Conservation (phyloP, 2,888 invertebrate genomes). For the Apamea epomidion region DNA sequence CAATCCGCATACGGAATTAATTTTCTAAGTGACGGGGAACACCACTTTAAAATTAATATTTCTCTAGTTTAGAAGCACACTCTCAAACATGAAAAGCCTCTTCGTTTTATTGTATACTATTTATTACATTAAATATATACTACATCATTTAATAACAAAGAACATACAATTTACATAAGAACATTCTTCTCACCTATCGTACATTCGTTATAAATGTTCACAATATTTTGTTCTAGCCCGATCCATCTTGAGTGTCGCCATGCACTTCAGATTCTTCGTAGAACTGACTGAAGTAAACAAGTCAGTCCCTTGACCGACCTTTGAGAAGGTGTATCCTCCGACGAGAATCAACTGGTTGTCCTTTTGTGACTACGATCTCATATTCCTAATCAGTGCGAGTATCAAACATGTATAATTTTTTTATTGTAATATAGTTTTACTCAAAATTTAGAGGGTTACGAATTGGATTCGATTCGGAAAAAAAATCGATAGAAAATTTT, state of each 20-base stretch:
- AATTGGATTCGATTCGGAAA: background rate
- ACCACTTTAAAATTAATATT: background rate
- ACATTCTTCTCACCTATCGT: constrained; percentile 1
- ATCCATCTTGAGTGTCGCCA: constrained; percentile 53
- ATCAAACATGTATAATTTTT: too few relatives aligned
- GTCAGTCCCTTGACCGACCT: constrained; percentile 10
- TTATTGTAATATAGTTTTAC: too few relatives aligned
- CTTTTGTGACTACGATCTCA: constrained; percentile 49
- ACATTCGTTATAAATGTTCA: constrained; percentile 19
- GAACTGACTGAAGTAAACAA: constrained; percentile 68
- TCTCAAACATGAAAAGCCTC: background rate
- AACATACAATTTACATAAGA: background rate
- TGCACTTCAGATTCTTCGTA: constrained; percentile 56
- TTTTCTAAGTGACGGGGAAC: background rate
- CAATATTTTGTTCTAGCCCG: constrained; percentile 12
- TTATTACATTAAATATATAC: background rate
- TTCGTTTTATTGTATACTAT: background rate
- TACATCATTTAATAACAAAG: background rate
- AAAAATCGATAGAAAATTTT: background rate
- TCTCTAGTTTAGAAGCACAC: background rate
- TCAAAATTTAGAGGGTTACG: too few relatives aligned
- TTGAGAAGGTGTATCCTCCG: constrained; percentile 70
- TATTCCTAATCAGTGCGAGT: constrained; percentile 26
- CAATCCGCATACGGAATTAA: background rate
- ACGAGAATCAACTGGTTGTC: constrained; percentile 67